Evolutionary conservation across 35 echinoderm and acorn worm species (phyloP).

Genomic region (Amphiura filiformis): DNA sequence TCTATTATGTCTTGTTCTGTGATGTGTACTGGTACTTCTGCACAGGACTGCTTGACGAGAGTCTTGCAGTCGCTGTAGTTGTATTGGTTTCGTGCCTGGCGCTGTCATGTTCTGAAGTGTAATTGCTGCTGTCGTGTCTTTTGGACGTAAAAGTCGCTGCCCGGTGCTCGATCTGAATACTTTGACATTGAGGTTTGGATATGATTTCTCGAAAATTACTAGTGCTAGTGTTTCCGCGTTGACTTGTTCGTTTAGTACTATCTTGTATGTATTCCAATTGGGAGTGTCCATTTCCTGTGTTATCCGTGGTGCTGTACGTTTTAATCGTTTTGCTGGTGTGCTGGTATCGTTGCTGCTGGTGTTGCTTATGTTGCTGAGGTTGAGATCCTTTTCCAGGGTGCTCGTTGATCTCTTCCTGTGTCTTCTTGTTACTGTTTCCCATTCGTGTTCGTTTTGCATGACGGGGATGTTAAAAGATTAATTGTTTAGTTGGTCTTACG

Average conservation of each 20-base stretch:
- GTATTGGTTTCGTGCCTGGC: neutral
- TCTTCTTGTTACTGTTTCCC: neutral
- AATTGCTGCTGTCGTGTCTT: neutral
- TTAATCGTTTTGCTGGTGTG: no score
- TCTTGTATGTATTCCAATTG: neutral
- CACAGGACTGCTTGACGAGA: neutral
- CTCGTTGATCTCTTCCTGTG: neutral
- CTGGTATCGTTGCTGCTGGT: neutral
- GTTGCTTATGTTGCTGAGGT: neutral
- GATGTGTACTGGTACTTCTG: neutral
- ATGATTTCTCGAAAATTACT: neutral
- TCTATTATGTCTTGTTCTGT: constrained; percentile 1
- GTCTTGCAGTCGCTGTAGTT: neutral
- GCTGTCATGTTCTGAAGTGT: neutral
- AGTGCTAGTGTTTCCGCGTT: neutral
- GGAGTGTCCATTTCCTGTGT: no score
- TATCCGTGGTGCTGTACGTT: no score
- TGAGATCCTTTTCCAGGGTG: neutral
- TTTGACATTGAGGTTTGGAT: neutral
- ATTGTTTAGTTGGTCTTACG: no score
- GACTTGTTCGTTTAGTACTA: neutral
- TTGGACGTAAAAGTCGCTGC: neutral
- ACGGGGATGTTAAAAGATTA: no score
- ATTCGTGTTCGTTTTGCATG: neutral
- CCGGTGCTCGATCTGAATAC: neutral